Base-by-base conservation (phyloP, 2,888 invertebrate species). In the Agapostemon virescens region DNA sequence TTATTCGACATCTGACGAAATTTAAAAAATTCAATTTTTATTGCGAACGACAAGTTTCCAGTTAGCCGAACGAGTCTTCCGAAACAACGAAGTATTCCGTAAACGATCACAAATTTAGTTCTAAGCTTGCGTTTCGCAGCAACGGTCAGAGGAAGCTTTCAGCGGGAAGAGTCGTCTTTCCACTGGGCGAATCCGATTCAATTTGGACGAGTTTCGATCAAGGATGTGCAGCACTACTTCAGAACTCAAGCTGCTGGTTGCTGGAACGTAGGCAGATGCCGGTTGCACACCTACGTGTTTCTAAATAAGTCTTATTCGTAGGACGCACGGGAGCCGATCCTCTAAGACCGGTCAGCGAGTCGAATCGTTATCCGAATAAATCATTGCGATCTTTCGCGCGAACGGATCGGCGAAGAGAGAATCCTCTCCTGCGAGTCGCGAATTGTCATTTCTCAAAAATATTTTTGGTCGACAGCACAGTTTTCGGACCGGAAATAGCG, bases 271-370 rank as follows among this genome's bases (percentile, higher is more conserved):
- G 81, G 83, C 71, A 81, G 81, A 71, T 52, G 45, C 61, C 66
- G 71, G 63, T 40, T 58, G 55, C 23, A 79, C 84, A 79, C 84
- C 84, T 84, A 84, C 84, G 84, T 79, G 77, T 73, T 84, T 82
- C 84, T 84, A 84, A 84, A 84, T 84, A 84, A 84, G 84, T 82
- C 77, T 73, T 79, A 79, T 82, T 82, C 84, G 84, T 84, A 84
- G 84, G 82, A 64, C 81, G 61, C 68, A 58, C 52, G 63, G 73
- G 73, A 79, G 23, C 33, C n/a, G 42, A 69, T 78, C 69, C 36
- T n/a, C 58, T 36, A 40, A 40, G 36, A 20, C 45, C 36, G 61
- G n/a, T 38, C 33, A 52, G 33, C 55, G n/a, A 45, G 26, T 36
- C 38, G 11, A 33, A 70, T 58, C 58, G 58, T n/a, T 30, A 61